Percentiles rank a stretch among this genome's conserved stretches.
Conservation (phyloP, 2,888 invertebrate genomes). For the Scaptomyza caliginosa region DNA sequence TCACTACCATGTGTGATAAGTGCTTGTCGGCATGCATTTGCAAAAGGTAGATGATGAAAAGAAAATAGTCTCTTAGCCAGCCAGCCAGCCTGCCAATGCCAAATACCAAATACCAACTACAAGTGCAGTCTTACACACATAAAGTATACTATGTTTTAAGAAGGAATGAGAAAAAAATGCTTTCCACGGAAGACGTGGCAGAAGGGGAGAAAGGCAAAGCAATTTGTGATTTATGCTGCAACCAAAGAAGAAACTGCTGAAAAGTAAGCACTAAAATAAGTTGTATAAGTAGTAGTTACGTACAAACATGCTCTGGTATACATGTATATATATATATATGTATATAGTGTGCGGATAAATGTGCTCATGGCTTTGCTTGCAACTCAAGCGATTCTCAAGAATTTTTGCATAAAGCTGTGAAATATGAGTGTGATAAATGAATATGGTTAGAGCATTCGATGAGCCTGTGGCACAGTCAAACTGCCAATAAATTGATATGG, state of each 20-base stretch:
- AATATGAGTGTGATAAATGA: slow-evolving; percentile 11
- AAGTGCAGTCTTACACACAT: not conserved
- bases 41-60: slow-evolving; percentile 64
- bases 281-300: slow-evolving; percentile 54
- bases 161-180: slow-evolving; percentile 19
- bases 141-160: slow-evolving; percentile 17
- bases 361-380: slow-evolving; percentile 11
- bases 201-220: not conserved
- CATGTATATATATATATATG: not conserved
- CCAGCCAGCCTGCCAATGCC: slow-evolving; percentile 57
- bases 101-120: slow-evolving; percentile 29
- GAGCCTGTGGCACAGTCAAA: slow-evolving; percentile 2
- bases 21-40: slow-evolving; percentile 42
- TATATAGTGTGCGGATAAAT: slow-evolving; percentile 20
- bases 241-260: slow-evolving; percentile 32
- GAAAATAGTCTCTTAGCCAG: slow-evolving; percentile 66
- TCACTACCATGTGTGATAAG: slow-evolving; percentile 46
- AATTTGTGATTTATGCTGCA: slow-evolving; percentile 55
- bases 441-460: slow-evolving; percentile 3
- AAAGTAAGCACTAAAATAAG: slow-evolving; percentile 53
- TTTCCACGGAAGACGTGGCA: not conserved
- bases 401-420: slow-evolving; percentile 2
- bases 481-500: slow-evolving; percentile 12
- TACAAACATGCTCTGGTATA: not conserved
- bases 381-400: slow-evolving; percentile 31